Evolutionary conservation across 2,797 vertebrate species (phyloP), one percentile per base, ranked within the genome.

Genomic region (Harpagifer antarcticus): DNA sequence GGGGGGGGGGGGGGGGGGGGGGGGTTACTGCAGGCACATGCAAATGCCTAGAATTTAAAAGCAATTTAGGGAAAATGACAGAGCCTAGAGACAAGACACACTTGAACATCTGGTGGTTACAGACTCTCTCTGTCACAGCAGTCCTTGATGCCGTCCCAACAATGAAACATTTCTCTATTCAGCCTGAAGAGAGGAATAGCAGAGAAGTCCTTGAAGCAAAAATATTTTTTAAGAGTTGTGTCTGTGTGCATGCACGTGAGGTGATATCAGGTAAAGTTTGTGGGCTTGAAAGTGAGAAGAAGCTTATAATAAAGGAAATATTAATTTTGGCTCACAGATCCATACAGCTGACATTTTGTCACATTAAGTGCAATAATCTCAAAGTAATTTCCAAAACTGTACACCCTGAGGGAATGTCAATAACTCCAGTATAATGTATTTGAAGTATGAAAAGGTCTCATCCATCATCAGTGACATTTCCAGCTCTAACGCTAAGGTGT

Each of bases 371-470:
- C 54, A 71, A 77, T 84, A 76, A 78, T 76, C 57, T 66, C 49
- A 17, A 61, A 75, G 74, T 65, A 2, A 79, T 81, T 79, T 70
- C 57, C 2, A 17, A 52, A 74, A 70, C 65, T 75, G 9, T 68
- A 49, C 45, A 66, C 20, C 27, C 48, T 27, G n/a, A 56, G 65
- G 55, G 80, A 80, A 83, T 82, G 74, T 63, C 79, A 82, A 82
- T 86, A 82, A 80, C 80, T 76, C 72, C 65, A 12, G 40, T 61
- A 63, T 69, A 77, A 79, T 81, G 79, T 44, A 67, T 69, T 78
- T 78, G 50, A 47, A 64, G 60, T 15, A 71, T 56, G 50, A 74
- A 79, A 79, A 74, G 68, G 71, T 75, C 67, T 84, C 71, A 79
- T 86, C 67, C 66, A 66, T 85, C 79, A 82, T 43, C 16, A 43